phyloP scores from a whole-genome alignment of 92 coral and sea anemone species.

The Siderastrea radians region DNA sequence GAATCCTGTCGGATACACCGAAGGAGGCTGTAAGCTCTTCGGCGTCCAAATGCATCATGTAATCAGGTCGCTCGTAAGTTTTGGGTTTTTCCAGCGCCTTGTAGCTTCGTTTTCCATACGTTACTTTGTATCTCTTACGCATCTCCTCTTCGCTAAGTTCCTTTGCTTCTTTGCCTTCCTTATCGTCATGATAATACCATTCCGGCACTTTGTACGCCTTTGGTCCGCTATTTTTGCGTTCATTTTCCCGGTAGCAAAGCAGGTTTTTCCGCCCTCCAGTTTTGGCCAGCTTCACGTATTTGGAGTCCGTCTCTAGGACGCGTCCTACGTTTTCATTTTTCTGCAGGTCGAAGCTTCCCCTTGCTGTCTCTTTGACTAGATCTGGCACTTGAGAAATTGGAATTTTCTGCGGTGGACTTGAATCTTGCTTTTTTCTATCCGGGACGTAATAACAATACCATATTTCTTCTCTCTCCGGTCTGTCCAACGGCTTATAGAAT shows the following conservation, averaged over 20 bases:
- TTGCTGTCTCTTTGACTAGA: constrained; percentile 51
- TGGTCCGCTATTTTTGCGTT: constrained; percentile 32
- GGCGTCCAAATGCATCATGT: constrained; percentile 66
- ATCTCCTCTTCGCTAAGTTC: constrained; percentile 30
- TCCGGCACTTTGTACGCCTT: constrained; percentile 61
- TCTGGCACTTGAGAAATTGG: constrained; percentile 79
- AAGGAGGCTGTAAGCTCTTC: constrained; percentile 7
- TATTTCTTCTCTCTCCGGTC: constrained; percentile 79
- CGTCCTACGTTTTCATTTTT: constrained; percentile 13
- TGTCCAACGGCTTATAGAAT: constrained; percentile 73
- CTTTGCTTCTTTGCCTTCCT: neutral
- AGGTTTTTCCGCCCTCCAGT: constrained; percentile 77
- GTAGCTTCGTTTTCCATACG: constrained; percentile 61
- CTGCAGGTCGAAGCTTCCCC: neutral
- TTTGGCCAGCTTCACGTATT: constrained; percentile 73
- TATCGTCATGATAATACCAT: constrained; percentile 65
- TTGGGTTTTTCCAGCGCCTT: constrained; percentile 35
- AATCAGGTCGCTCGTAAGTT: constrained; percentile 62
- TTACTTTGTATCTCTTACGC: constrained; percentile 21
- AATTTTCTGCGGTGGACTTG: neutral
- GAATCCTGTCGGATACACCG: constrained; percentile 14
- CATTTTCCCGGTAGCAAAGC: constrained; percentile 63
- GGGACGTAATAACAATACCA: constrained; percentile 70
- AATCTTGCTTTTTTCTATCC: neutral
- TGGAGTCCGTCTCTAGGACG: constrained; percentile 57